These are phyloP conservation scores for Trochalopteron elliotii DNA, from an alignment of 2,113 vertebrate species.

Conservation along the genomic window DNA sequence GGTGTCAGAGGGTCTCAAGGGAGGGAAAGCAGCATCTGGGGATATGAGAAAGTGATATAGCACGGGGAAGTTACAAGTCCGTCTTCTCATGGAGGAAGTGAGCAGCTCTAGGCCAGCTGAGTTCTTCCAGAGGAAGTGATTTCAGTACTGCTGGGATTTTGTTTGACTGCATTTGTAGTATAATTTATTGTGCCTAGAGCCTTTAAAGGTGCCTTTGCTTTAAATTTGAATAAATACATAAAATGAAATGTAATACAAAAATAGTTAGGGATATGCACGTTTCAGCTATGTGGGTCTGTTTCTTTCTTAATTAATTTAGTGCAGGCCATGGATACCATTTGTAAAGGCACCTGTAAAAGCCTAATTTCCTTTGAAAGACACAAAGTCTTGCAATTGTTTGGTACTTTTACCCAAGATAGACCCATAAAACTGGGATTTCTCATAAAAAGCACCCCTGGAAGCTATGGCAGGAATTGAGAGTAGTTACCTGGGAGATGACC, in stretches of 20 bases:
- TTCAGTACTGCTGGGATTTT: neutral
- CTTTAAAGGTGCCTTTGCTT: neutral
- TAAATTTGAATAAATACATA: neutral
- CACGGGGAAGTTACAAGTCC: neutral
- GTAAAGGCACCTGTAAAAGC: neutral
- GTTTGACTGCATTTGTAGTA: neutral
- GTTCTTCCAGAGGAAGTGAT: neutral
- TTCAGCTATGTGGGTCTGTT: neutral
- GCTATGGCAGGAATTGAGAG: neutral
- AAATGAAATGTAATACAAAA: neutral
- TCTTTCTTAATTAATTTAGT: neutral
- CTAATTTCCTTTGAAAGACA: neutral
- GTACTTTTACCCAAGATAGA: neutral
- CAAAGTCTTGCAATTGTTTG: neutral
- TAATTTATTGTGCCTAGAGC: neutral
- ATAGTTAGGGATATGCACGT: neutral
- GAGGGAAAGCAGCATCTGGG: neutral
- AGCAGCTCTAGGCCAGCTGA: neutral
- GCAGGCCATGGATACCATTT: neutral
- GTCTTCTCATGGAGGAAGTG: neutral
- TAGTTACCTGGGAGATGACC: neutral
- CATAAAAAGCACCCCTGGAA: neutral
- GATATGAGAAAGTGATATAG: neutral
- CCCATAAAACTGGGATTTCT: neutral
- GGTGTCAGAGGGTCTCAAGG: neutral